A percentile compares a stretch with the other conserved stretches of the same genome.
Conservation (phyloP, 2,113 vertebrate species). For the Phodopus roborovskii region DNA sequence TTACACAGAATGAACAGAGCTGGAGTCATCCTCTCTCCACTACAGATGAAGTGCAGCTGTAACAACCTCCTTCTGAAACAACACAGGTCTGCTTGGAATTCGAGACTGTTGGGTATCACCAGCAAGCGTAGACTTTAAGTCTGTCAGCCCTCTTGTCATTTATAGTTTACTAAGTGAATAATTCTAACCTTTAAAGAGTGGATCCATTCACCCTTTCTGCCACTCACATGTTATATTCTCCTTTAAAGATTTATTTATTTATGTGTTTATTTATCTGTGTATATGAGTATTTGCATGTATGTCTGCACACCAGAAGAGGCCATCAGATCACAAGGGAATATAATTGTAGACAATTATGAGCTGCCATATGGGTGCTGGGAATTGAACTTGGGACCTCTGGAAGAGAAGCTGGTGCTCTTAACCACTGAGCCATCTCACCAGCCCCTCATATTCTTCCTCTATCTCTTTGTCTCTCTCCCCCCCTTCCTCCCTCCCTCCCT, state of each 20-base stretch:
- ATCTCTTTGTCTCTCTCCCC: too few relatives aligned
- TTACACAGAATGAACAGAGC: not conserved
- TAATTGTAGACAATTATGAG: not conserved
- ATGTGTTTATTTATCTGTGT: not conserved
- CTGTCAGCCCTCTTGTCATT: not conserved
- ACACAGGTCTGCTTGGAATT: not conserved
- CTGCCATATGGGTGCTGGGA: not conserved
- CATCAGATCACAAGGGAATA: not conserved
- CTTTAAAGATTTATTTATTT: not conserved
- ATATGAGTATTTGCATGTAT: not conserved
- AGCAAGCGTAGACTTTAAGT: not conserved
- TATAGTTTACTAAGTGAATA: not conserved
- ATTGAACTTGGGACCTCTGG: not conserved
- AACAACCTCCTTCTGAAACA: not conserved
- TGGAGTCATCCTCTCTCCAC: not conserved
- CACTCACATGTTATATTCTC: not conserved
- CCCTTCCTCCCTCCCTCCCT: too few relatives aligned
- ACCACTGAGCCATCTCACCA: not conserved
- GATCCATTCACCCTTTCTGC: not conserved
- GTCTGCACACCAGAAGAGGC: not conserved
- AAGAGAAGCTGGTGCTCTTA: not conserved
- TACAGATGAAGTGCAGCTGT: not conserved
- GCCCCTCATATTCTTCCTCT: not conserved
- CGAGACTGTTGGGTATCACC: not conserved
- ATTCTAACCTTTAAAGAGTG: not conserved